Conservation (phyloP, 2,113 vertebrate genomes). For the Pteruthius melanotis region DNA sequence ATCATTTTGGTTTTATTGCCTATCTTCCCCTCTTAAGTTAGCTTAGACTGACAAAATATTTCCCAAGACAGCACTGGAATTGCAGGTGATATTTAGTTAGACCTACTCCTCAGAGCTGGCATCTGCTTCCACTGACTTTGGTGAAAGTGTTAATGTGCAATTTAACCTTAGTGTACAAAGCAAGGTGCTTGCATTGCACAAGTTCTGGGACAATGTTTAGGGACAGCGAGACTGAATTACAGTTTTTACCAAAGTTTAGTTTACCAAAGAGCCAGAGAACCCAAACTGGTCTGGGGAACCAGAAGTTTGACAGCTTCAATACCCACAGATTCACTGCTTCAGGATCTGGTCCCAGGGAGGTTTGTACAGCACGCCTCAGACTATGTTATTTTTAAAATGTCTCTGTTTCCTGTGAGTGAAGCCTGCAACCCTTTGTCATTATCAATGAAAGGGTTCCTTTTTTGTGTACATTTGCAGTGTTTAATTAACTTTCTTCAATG, state of each 20-base stretch:
- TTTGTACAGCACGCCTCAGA: neutral
- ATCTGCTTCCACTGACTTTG: neutral
- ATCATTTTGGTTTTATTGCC: neutral
- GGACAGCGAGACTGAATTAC: neutral
- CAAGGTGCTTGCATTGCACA: neutral
- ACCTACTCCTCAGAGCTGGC: neutral
- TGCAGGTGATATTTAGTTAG: neutral
- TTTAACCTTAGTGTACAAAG: neutral
- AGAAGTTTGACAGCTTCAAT: neutral
- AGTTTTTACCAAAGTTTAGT: neutral
- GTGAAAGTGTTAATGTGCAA: neutral
- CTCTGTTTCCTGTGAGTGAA: neutral
- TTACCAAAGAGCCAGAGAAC: neutral
- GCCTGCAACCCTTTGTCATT: neutral
- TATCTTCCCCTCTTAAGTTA: neutral
- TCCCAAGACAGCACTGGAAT: neutral
- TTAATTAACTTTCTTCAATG: conserved; percentile 62
- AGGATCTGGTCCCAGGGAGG: neutral
- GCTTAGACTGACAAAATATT: neutral
- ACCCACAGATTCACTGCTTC: neutral
- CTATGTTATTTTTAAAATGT: neutral
- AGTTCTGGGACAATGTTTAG: neutral
- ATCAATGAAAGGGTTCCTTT: neutral
- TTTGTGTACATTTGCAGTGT: conserved; percentile 30
- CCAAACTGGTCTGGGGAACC: neutral